Base-by-base conservation (phyloP, 2,888 invertebrate species). In the Alentia gelatinosa region DNA sequence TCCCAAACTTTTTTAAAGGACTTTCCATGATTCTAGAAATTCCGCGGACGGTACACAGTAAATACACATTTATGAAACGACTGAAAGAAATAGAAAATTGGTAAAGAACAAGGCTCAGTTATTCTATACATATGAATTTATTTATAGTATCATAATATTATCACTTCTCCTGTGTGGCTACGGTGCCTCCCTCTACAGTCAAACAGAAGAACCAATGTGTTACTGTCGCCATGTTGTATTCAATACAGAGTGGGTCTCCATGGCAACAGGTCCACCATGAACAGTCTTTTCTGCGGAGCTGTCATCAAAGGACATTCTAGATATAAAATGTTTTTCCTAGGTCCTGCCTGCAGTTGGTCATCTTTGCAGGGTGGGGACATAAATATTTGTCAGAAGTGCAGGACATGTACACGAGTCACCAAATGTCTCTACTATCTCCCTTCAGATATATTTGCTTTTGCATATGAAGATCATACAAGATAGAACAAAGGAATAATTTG, bases 91-190 rank as follows among this genome's bases (percentile, higher is more conserved):
- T 56, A 56, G 56, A 19, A 56, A 56, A 56, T n/a, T 5, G 56
- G 56, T 68, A 79, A 63, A 63, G n/a, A 5, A 63, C 63, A 63
- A 63, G 5, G 23, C 5, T n/a, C 26, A 63, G 9, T 35, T 33
- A 15, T 79, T 79, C 79, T 79, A 79, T 79, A 79, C 79, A 79
- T 79, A 79, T 79, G 79, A 79, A 79, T 79, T 79, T 79, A 37
- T 37, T 79, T 79, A 63, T 79, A 79, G 79, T 79, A 35, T 39
- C 35, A 79, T 79, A 79, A 79, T 79, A 79, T 79, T 79, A 79
- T 79, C 39, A 79, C 79, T 79, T 79, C 79, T 79, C 39, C n/a
- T 79, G 79, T 39, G 79, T 39, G 79, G 1, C 79, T 79, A 79
- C 79, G 15, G 79, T 79, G 79, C 79, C 79, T 35, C 79, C 79